These are phyloP conservation scores for Plagodis pulveraria DNA, from an alignment of 2,888 invertebrate genomes.

Conservation along the genomic window DNA sequence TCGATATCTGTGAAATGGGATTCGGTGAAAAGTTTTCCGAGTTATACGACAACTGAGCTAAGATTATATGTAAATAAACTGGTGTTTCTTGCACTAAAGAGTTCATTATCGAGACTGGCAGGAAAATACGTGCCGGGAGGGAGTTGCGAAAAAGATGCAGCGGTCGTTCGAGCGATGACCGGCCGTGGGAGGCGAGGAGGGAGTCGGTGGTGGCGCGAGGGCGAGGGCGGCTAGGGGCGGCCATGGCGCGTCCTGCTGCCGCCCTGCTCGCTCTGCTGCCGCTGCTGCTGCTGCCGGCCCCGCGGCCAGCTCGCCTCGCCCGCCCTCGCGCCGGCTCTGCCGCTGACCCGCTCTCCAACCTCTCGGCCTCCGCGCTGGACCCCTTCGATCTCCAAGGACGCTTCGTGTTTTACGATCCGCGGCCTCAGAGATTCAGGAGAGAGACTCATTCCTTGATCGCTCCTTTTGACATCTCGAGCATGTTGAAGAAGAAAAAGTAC, in stretches of 20 bases:
- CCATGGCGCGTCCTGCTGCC: conserved; percentile 15
- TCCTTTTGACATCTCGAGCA: conserved; percentile 67
- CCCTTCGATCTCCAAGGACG: not conserved
- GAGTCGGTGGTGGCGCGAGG: conserved; percentile 19
- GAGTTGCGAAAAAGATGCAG: not conserved
- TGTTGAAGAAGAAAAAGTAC: conserved; percentile 55
- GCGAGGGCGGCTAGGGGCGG: conserved; percentile 17
- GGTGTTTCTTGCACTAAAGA: no score
- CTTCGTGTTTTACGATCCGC: not conserved
- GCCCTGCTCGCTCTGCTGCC: conserved; percentile 19
- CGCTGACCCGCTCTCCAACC: conserved; percentile 1
- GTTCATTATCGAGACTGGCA: no score
- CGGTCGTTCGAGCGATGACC: not conserved
- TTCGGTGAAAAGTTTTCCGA: not conserved
- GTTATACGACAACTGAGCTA: not conserved
- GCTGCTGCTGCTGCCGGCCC: conserved; percentile 23
- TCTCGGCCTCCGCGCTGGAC: not conserved
- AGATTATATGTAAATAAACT: no score
- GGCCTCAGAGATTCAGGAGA: conserved; percentile 37
- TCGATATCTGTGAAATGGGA: no score
- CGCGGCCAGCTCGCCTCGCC: not conserved
- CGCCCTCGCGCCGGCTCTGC: conserved; percentile 4
- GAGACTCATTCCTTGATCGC: conserved; percentile 64
- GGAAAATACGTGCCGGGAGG: not conserved
- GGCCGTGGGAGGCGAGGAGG: not conserved